Conservation (phyloP, 2,797 vertebrate genomes). For the Macropodus opercularis region DNA sequence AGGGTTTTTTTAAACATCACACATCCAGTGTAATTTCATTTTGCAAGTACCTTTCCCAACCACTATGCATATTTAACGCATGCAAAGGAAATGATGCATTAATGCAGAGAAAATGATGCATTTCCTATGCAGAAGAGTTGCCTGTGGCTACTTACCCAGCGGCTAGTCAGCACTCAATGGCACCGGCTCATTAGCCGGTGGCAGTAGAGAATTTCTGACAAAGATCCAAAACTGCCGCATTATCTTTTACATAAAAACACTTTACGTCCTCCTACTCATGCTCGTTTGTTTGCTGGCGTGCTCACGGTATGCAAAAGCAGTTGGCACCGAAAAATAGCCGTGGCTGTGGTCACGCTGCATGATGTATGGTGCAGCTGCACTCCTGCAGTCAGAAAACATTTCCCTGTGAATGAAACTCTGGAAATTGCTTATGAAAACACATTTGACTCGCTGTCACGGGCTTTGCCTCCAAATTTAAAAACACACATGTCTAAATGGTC, state of each 20-base stretch:
- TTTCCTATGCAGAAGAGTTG: slow-evolving; percentile 26
- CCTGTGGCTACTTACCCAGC: slow-evolving; percentile 21
- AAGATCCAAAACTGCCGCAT: neutral
- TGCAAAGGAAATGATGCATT: slow-evolving; percentile 36
- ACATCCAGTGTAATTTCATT: slow-evolving; percentile 18
- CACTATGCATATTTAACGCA: slow-evolving; percentile 37
- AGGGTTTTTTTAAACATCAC: slow-evolving; percentile 9
- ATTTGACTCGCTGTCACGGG: neutral
- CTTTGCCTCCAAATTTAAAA: slow-evolving; percentile 1
- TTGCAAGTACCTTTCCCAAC: neutral
- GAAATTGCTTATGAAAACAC: neutral
- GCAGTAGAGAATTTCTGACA: slow-evolving; percentile 9
- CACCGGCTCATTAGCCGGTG: slow-evolving; percentile 6
- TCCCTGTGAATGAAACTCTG: neutral
- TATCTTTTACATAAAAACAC: neutral
- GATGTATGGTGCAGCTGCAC: neutral
- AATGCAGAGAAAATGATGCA: slow-evolving; percentile 18
- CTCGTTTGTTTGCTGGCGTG: neutral
- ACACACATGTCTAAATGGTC: neutral
- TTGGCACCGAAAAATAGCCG: neutral
- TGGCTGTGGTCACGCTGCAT: neutral
- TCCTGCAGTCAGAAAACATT: neutral
- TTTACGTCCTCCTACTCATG: neutral
- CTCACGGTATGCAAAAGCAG: neutral
- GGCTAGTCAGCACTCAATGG: slow-evolving; percentile 17